Evolutionary conservation across 2,888 invertebrate species (phyloP), one percentile per base, ranked within the genome.

Genomic region (Caenorhabditis sp.): DNA sequence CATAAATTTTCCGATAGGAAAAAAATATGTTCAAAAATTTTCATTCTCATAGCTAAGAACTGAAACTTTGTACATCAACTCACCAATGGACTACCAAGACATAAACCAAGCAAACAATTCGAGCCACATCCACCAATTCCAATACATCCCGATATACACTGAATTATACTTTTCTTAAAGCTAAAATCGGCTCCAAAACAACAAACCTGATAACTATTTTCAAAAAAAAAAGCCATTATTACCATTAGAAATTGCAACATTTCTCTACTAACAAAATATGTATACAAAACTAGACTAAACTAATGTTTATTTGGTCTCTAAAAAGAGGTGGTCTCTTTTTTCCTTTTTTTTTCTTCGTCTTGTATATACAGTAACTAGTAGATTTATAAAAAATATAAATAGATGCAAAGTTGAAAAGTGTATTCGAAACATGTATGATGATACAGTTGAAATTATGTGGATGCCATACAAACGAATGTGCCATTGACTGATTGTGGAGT

Each of bases 51-150:
- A n/a, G n/a, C n/a, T n/a, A n/a, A n/a, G n/a, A n/a, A n/a, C n/a
- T n/a, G n/a, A n/a, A n/a, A n/a, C n/a, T n/a, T n/a, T n/a, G n/a
- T n/a, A 70, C 17, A 53, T 62, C 38, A 53, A 57, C 58, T 31
- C 20, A 72, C 72, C 27, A 72, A 67, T 0, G 72, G 67, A 12
- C 67, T 10, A 20, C 52, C 59, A 1, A 78, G 36, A 66, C 78
- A 78, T n/a, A 76, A 53, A 27, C 76, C 76, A n/a, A 78, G 69
- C 1, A 78, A 54, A 54, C 76, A 78, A 1, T 69, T 53, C 12
- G 71, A 67, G 17, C 74, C 71, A 54, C 74, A 70, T 20, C 78
- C 76, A 5, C 76, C 74, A 43, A 78, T 67, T 53, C 78, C 77
- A 2, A 77, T 53, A 56, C 76, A 77, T 1, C 79, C 76, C 12